Evolutionary conservation across 1,140 invertebrate species (phyloP).

Genomic region (Druon quercuslanigerum): DNA sequence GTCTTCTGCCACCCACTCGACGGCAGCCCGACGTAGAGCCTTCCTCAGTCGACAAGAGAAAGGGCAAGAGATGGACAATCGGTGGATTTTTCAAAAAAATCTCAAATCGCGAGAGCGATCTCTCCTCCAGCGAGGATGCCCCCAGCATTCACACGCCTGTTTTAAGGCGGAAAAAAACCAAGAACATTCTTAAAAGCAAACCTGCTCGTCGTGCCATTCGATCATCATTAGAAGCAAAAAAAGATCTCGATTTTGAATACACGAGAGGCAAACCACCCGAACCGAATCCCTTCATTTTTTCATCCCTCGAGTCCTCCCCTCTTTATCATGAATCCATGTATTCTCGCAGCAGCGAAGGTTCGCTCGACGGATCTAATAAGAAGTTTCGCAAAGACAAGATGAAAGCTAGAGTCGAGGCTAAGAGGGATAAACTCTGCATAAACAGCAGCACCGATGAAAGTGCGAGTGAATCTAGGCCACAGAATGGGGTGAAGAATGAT

Average conservation of each 20-base stretch:
- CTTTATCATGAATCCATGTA: conserved; percentile 21
- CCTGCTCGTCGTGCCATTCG: conserved; percentile 39
- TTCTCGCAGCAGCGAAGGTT: conserved; percentile 71
- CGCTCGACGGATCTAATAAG: conserved; percentile 75
- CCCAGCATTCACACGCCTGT: conserved; percentile 68
- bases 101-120: conserved; percentile 75
- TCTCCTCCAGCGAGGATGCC: conserved; percentile 79
- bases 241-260: conserved; percentile 45
- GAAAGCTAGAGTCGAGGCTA: conserved; percentile 81
- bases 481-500: conserved; percentile 76
- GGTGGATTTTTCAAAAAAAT: conserved; percentile 84
- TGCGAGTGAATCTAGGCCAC: conserved; percentile 59
- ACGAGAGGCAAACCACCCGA: conserved; percentile 58
- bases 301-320: conserved; percentile 4
- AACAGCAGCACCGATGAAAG: conserved; percentile 86
- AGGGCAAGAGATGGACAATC: conserved; percentile 84
- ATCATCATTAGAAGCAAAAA: conserved; percentile 42
- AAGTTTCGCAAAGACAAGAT: conserved; percentile 77
- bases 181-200: conserved; percentile 73
- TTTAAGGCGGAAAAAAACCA: conserved; percentile 73
- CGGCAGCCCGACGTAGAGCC: conserved; percentile 25
- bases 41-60: conserved; percentile 58
- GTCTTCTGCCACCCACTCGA: conserved; percentile 41
- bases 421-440: conserved; percentile 78
- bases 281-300: conserved; percentile 46